Conservation (phyloP, 2,797 vertebrate species). For the Neopelma chrysocephalum region DNA sequence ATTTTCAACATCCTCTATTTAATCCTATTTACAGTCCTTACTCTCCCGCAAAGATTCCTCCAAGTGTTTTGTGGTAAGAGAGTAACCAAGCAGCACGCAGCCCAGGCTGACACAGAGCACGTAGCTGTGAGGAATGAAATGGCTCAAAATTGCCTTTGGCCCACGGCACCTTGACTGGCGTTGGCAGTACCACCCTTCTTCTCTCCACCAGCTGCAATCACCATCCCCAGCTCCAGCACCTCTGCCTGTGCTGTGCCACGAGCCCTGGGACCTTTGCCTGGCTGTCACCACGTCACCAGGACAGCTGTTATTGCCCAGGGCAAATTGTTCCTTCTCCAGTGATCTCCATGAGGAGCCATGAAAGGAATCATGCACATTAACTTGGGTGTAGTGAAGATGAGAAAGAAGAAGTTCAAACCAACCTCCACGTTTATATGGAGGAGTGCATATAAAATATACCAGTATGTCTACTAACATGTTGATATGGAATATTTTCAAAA, state of each 20-base stretch:
- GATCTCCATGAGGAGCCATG: neutral
- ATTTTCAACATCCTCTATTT: neutral
- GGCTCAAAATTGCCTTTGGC: neutral
- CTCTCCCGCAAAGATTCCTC: neutral
- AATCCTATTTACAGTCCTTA: neutral
- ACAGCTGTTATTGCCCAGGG: neutral
- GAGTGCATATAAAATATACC: neutral
- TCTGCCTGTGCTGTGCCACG: neutral
- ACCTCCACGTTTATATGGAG: neutral
- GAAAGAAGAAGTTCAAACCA: neutral
- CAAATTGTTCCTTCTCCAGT: neutral
- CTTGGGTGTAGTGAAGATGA: neutral
- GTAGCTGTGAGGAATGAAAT: accelerated
- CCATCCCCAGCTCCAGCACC: accelerated
- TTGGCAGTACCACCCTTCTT: neutral
- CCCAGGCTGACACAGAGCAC: accelerated
- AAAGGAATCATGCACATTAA: neutral
- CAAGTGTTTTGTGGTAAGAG: neutral
- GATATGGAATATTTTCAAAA: neutral
- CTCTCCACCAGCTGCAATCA: neutral
- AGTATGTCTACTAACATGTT: neutral
- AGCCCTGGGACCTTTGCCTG: accelerated
- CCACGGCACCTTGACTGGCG: accelerated
- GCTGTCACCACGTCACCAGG: accelerated
- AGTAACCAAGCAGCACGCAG: neutral